phyloP scores from a whole-genome alignment of 2,113 vertebrate genomes.

The Gallinago jamesoni region DNA sequence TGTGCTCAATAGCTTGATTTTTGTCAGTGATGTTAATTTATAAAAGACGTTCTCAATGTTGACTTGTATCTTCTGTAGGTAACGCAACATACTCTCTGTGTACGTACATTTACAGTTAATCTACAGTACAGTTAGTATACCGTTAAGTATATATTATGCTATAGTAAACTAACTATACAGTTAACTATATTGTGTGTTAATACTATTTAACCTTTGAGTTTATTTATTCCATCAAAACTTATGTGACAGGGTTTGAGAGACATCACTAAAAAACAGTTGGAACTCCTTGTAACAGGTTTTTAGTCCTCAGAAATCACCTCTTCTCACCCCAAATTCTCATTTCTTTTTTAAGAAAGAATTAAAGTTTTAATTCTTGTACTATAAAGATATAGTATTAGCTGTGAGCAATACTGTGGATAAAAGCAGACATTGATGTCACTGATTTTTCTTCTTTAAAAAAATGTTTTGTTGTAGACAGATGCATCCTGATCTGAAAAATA shows the following conservation, averaged over 20 bases:
- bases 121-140: background rate
- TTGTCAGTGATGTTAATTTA: background rate
- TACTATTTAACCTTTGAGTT: background rate
- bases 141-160: background rate
- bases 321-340: background rate
- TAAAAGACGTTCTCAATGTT: background rate
- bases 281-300: background rate
- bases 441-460: background rate
- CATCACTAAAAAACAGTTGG: background rate
- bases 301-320: background rate
- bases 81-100: background rate
- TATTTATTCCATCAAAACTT: background rate
- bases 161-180: background rate
- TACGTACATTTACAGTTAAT: background rate
- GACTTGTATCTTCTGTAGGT: background rate
- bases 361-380: background rate
- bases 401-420: background rate
- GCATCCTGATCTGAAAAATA: constrained; percentile 84
- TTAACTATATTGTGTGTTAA: background rate
- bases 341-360: background rate
- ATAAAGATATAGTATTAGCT: background rate
- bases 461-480: constrained; percentile 76
- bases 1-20: background rate
- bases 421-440: background rate
- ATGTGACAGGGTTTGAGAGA: background rate